Base-by-base conservation (phyloP, 2,113 vertebrate genomes). In the Clupea harengus region DNA sequence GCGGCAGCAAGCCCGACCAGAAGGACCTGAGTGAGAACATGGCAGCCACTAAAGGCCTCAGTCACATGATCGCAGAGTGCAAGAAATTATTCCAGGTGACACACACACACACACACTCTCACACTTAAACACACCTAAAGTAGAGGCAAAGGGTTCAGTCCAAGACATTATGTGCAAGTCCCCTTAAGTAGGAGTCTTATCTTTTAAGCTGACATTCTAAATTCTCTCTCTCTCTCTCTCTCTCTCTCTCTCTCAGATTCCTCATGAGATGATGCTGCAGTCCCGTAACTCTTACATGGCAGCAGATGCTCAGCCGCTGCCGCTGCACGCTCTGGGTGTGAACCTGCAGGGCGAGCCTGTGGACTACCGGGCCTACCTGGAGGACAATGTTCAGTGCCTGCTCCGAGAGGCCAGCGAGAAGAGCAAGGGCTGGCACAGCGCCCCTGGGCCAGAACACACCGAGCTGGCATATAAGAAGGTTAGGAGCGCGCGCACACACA, bases 81-180 rank as follows among this genome's bases (percentile, higher is more conserved):
- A 97, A 97, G 92, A 96, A 97, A 85, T 95, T 97, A n/a, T 97
- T 97, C 87, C 96, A 97, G 95, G 96, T 97, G 84, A 50, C 32
- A 22, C 15, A 45, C 28, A 67, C 13, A 39, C 22, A 18, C 18
- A 18, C 82, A 28, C 15, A 45, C 25, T 28, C 7, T 67, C 4
- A 4, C 60, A 25, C 7, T 64, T 1, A 64, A 64, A 60, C 7
- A 45, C 1, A 45, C 52, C 39, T 39, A 39, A 39, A 39, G 39
- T 39, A 39, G 39, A 39, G 39, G 39, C 39, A 39, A 39, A 39
- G 39, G 39, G 39, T 39, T 39, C 39, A 39, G 39, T 39, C 39
- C 39, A 39, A 39, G 39, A 39, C 39, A 39, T 39, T 39, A 39
- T 39, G 39, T 39, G 39, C 39, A 39, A 39, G 39, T 39, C 39